Conservation (phyloP, 2,888 invertebrate species). For the Silvanus unidentatus region DNA sequence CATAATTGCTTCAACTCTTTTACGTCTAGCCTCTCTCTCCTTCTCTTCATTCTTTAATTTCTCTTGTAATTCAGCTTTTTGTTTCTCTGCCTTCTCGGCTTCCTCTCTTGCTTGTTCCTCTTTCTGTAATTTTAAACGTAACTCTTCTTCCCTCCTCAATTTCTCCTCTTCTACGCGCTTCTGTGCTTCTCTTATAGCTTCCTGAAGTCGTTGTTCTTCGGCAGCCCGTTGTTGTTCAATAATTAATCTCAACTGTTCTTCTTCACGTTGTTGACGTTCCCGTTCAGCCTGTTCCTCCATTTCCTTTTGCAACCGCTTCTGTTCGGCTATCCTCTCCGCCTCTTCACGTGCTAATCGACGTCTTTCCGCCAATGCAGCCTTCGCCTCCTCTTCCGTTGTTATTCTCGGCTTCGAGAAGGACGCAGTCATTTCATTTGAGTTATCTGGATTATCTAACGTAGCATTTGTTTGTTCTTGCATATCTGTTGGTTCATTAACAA, state of each 20-base stretch:
- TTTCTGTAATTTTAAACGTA: conserved; percentile 58
- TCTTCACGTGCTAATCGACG: conserved; percentile 84
- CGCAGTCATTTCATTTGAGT: conserved; percentile 46
- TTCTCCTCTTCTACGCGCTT: conserved; percentile 74
- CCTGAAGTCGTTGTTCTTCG: conserved; percentile 80
- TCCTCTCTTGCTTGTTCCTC: conserved; percentile 75
- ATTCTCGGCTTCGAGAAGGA: conserved; percentile 67
- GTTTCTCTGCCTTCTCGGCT: conserved; percentile 79
- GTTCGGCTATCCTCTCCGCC: conserved; percentile 83
- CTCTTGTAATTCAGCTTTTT: conserved; percentile 78
- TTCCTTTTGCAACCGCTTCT: conserved; percentile 68
- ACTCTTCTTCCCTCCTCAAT: conserved; percentile 61
- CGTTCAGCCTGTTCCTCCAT: conserved; percentile 68
- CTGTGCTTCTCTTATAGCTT: conserved; percentile 64
- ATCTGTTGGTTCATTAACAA: conserved; percentile 11
- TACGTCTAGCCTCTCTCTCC: conserved; percentile 80
- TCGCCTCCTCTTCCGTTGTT: conserved; percentile 88
- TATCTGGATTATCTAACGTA: conserved; percentile 14
- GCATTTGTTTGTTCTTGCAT: no score
- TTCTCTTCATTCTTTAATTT: conserved; percentile 79
- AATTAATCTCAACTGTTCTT: conserved; percentile 74
- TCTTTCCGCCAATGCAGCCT: conserved; percentile 87
- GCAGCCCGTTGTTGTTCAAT: conserved; percentile 73
- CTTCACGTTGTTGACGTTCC: conserved; percentile 67
- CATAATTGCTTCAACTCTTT: conserved; percentile 91